Evolutionary conservation across 2,113 vertebrate species (phyloP).

Genomic region (Dermatemys mawii): DNA sequence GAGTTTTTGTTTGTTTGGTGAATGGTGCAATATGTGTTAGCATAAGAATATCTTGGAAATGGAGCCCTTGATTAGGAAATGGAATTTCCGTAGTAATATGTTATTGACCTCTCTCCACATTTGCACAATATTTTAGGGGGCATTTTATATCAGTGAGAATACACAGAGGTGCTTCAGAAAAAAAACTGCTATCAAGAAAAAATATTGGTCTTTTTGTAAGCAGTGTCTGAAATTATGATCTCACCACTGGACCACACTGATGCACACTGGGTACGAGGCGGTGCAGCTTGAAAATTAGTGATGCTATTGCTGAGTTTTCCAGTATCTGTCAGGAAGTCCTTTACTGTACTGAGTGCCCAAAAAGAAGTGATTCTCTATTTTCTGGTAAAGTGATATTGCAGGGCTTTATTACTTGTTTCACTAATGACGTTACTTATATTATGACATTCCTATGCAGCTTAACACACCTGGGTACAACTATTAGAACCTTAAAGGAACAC

Average conservation of each 20-base stretch:
- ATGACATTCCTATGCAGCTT: constrained; percentile 33
- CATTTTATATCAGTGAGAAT: neutral
- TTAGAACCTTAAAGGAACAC: constrained; percentile 53
- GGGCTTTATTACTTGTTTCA: constrained; percentile 40
- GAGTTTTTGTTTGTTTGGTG: neutral
- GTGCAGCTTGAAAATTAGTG: neutral
- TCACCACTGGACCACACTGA: accelerated
- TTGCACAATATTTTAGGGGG: neutral
- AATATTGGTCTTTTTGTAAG: neutral
- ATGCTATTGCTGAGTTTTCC: neutral
- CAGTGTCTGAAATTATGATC: neutral
- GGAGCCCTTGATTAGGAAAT: neutral
- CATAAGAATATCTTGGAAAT: neutral
- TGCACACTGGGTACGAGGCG: neutral
- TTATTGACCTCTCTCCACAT: neutral
- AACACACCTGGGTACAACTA: constrained; percentile 33
- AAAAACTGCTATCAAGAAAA: neutral
- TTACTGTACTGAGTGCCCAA: neutral
- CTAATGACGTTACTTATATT: constrained; percentile 47
- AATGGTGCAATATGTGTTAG: neutral
- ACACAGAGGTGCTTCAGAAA: neutral
- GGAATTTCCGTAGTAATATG: neutral
- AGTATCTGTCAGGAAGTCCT: neutral
- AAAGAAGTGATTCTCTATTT: neutral
- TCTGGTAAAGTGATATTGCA: neutral